Percentiles rank a stretch among this genome's conserved stretches.
Evolutionary conservation across 2,113 vertebrate genomes (phyloP).

Genomic region (Sorex fumeus): DNA sequence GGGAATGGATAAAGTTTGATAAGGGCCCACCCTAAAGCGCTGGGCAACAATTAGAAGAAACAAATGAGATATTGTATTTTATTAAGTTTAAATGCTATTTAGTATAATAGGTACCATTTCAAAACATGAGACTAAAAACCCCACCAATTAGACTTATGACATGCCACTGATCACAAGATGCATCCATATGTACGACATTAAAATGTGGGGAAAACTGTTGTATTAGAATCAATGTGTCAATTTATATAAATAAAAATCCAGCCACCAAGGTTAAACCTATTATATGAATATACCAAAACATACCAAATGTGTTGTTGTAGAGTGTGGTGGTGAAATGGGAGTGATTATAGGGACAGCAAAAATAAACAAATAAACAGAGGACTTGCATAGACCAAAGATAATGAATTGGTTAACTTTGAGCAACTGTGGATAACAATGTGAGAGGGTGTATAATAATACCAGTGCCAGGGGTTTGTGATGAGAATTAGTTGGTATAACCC

Average conservation of each 20-base stretch:
- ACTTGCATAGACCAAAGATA: not conserved
- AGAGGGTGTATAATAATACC: not conserved
- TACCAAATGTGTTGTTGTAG: not conserved
- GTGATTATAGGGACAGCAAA: not conserved
- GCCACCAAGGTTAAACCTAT: not conserved
- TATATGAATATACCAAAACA: not conserved
- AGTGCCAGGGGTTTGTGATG: not conserved
- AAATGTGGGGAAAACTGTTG: not conserved
- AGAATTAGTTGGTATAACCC: not conserved
- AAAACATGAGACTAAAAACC: not conserved
- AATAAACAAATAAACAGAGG: not conserved
- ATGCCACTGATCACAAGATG: not conserved
- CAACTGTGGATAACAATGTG: not conserved
- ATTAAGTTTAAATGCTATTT: too few species aligned
- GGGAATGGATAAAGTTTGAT: not conserved
- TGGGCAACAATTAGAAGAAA: not conserved
- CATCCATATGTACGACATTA: conserved; percentile 1
- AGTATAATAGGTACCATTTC: not conserved
- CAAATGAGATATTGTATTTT: not conserved
- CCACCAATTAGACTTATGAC: not conserved
- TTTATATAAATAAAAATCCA: conserved; percentile 27
- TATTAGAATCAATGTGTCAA: not conserved
- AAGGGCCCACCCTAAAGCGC: not conserved
- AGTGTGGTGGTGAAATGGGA: not conserved
- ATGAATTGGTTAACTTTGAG: not conserved